A percentile compares a stretch with the other conserved stretches of the same genome.
phyloP scores from a whole-genome alignment of 2,888 invertebrate species.

The Microctonus hyperodae region DNA sequence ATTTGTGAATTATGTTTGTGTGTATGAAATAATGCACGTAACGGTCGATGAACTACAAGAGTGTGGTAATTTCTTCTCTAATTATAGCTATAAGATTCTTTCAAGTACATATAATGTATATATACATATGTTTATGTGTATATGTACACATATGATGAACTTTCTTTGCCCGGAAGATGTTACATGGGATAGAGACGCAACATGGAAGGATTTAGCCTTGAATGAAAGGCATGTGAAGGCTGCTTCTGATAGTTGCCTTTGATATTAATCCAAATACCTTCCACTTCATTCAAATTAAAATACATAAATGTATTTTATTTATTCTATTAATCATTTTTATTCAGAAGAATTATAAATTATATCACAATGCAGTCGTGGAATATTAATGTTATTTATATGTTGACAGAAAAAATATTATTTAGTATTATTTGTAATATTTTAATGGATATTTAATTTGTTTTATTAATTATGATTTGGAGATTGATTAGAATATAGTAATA shows the following conservation, averaged over 20 bases:
- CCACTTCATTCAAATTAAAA: background rate
- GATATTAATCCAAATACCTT: background rate
- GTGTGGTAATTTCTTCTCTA: slow-evolving; percentile 42
- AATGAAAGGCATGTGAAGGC: slow-evolving; percentile 17
- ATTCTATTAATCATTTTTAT: too few species aligned
- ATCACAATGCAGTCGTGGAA: too few species aligned
- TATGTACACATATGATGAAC: slow-evolving; percentile 25
- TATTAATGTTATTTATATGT: too few species aligned
- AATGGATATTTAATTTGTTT: too few species aligned
- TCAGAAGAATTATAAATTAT: too few species aligned
- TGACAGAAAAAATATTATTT: too few species aligned
- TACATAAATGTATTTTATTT: too few species aligned
- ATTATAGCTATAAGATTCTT: slow-evolving; percentile 37
- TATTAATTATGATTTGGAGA: too few species aligned
- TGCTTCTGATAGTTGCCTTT: background rate
- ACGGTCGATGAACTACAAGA: slow-evolving; percentile 45
- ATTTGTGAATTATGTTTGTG: slow-evolving; percentile 3
- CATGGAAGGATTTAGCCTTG: slow-evolving; percentile 14
- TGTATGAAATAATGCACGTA: slow-evolving; percentile 34
- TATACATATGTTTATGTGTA: slow-evolving; percentile 9
- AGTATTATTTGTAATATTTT: too few species aligned
- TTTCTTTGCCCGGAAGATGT: slow-evolving; percentile 34
- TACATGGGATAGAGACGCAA: background rate
- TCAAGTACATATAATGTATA: slow-evolving; percentile 18
- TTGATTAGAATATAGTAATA: too few species aligned